A percentile compares a stretch with the other conserved stretches of the same genome.
phyloP scores from a whole-genome alignment of 2,888 invertebrate genomes.

The Liodrosophila aerea region DNA sequence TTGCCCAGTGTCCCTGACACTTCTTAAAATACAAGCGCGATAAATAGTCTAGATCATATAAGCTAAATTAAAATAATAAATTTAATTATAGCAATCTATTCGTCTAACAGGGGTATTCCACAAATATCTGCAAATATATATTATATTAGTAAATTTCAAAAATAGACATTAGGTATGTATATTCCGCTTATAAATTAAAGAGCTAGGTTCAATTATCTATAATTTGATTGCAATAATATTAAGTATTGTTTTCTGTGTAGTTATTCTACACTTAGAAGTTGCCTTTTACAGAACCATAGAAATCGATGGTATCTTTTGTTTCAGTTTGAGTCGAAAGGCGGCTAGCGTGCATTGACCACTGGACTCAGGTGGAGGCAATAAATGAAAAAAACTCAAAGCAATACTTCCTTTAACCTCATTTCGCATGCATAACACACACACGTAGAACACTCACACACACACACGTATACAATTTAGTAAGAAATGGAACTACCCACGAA shows the following conservation, averaged over 20 bases:
- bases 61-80: no score
- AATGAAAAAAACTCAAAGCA: constrained; percentile 38
- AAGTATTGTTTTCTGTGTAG: background rate
- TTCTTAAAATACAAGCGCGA: no score
- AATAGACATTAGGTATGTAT: no score
- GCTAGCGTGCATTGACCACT: constrained; percentile 80
- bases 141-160: no score
- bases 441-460: constrained; percentile 25
- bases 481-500: constrained; percentile 65
- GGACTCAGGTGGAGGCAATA: constrained; percentile 39
- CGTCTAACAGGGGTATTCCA: no score
- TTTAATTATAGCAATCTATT: no score
- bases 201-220: no score
- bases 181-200: no score
- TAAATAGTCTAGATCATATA: no score
- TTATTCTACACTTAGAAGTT: background rate
- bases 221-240: no score
- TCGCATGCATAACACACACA: constrained; percentile 60
- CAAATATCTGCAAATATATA: no score
- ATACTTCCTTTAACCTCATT: constrained; percentile 81
- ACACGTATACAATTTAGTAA: constrained; percentile 11
- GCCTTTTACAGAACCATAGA: constrained; percentile 29
- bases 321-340: constrained; percentile 32
- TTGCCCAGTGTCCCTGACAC: no score
- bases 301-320: constrained; percentile 69